phyloP scores from a whole-genome alignment of 2,888 invertebrate species.

The Barypeithes pellucidus region DNA sequence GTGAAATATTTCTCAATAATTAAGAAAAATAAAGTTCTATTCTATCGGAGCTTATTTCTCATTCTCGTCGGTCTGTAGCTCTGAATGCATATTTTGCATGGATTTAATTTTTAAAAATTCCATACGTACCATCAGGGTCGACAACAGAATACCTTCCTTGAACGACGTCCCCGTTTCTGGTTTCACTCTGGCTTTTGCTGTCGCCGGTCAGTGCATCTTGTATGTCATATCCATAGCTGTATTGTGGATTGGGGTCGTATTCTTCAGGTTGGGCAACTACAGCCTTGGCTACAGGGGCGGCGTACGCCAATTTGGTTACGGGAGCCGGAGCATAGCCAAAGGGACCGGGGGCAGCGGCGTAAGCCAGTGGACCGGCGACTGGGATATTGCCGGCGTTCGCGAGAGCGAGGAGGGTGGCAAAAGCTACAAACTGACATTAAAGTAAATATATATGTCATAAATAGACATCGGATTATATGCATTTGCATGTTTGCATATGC shows the following conservation, averaged over 20 bases:
- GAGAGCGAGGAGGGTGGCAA: constrained; percentile 39
- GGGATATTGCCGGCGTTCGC: constrained; percentile 28
- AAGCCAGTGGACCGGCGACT: constrained; percentile 43
- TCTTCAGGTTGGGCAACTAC: constrained; percentile 58
- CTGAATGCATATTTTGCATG: no score
- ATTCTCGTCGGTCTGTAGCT: no score
- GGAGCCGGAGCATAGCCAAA: constrained; percentile 58
- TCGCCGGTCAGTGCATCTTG: constrained; percentile 75
- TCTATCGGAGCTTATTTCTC: no score
- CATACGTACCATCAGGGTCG: constrained; percentile 74
- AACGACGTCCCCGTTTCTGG: constrained; percentile 77
- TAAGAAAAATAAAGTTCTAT: no score
- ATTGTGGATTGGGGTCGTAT: constrained; percentile 71
- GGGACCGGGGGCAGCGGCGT: constrained; percentile 56
- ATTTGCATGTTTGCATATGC: no score
- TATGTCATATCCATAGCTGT: constrained; percentile 75
- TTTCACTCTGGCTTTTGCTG: constrained; percentile 75
- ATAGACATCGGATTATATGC: no score
- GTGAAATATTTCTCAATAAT: no score
- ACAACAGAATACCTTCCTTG: constrained; percentile 74
- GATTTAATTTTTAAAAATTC: no score
- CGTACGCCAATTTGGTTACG: constrained; percentile 55
- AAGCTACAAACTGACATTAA: constrained; percentile 35
- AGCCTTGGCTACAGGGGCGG: constrained; percentile 58
- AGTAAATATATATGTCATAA: no score